phyloP scores from a whole-genome alignment of 64 coral and sea anemone species.

The Exaiptasia diaphana region DNA sequence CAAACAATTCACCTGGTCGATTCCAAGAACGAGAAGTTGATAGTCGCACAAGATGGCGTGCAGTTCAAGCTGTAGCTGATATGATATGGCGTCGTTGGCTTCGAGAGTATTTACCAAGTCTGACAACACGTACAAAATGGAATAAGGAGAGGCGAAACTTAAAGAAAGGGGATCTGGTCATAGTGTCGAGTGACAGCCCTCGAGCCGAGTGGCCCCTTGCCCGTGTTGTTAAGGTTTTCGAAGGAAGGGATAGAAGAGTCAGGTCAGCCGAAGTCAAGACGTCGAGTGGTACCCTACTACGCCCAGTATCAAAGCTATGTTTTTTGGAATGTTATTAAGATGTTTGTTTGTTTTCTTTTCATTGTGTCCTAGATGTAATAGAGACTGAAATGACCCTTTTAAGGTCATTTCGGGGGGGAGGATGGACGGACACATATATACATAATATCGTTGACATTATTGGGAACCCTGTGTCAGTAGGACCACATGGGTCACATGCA shows the following conservation, averaged over 20 bases:
- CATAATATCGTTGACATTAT: too few species aligned
- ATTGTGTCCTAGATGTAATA: background rate
- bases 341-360: background rate
- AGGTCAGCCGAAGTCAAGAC: conserved; percentile 12
- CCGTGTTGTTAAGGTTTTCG: background rate
- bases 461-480: too few species aligned
- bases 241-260: background rate
- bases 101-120: conserved; percentile 21
- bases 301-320: background rate
- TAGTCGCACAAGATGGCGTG: conserved; percentile 7
- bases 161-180: conserved; percentile 16
- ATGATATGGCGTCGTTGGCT: conserved; percentile 44
- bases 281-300: conserved; percentile 1
- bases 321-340: background rate
- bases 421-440: too few species aligned
- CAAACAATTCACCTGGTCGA: background rate
- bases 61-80: background rate
- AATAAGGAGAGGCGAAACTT: conserved; percentile 4
- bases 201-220: conserved; percentile 8
- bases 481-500: too few species aligned
- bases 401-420: background rate
- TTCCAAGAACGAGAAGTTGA: background rate
- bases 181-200: background rate
- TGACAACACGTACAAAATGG: conserved; percentile 34
- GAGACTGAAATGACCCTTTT: background rate